Base-by-base conservation (phyloP, 2,888 invertebrate genomes). In the Vanessa cardui region DNA sequence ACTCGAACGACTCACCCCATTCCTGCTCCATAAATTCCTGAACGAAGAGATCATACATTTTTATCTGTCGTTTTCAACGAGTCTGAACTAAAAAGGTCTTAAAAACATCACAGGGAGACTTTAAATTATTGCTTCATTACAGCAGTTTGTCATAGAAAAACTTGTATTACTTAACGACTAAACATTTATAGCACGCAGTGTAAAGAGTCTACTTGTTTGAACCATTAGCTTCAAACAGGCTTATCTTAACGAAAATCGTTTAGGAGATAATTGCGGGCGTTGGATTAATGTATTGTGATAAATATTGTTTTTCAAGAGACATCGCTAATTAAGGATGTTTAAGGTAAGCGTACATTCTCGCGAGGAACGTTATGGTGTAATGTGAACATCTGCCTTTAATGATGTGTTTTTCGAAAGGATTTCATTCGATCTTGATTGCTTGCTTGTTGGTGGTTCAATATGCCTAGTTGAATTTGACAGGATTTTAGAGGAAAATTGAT, bases 171-270 rank as follows among this genome's bases (percentile, higher is more conserved):
- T 61, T n/a, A 46, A 46, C 39, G 44, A 33, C 45, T 65, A 7
- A 60, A 65, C 12, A 60, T 62, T 65, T 62, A 54, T 16, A 62
- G 65, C 64, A 70, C 68, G 54, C 52, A 70, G 70, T 68, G 70
- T 68, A 70, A 70, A 67, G n/a, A 16, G 46, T 21, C 54, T 70
- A 68, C 64, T 68, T 68, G 59, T 63, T 59, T 21, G 59, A 56
- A 46, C 44, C 68, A 62, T 68, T 68, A 64, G 45, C 44, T 61
- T 18, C 63, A 46, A 54, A 64, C 58, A 6, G 61, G 58, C 64
- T 62, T 64, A 70, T 70, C 70, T 59, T 62, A 44, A 16, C 45
- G 44, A 50, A 49, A 59, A 70, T 70, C 70, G 68, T 60, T 26
- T 47, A n/a, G 26, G 49, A 54, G 68, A 64, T 68, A 64, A 70